These are phyloP conservation scores for Achroia grisella DNA, from an alignment of 1,140 invertebrate genomes.

Conservation along the genomic window DNA sequence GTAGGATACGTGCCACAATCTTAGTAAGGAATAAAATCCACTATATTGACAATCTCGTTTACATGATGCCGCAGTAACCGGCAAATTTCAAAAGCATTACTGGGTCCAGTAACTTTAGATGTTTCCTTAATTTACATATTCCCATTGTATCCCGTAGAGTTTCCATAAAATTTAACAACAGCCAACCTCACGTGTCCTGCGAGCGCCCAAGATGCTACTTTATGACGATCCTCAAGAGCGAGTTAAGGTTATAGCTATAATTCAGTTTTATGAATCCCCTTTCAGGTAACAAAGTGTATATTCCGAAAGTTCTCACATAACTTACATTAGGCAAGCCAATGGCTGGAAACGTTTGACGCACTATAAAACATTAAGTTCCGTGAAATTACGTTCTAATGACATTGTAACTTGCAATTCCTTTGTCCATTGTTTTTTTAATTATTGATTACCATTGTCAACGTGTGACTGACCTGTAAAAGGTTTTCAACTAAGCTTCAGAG, in stretches of 20 bases:
- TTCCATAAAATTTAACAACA: constrained; percentile 65
- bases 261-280: constrained; percentile 67
- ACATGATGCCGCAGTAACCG: constrained; percentile 19
- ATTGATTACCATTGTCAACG: background rate
- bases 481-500: background rate
- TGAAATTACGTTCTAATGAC: constrained; percentile 9
- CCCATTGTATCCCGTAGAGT: constrained; percentile 46
- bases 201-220: constrained; percentile 57
- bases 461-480: constrained; percentile 1
- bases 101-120: constrained; percentile 19
- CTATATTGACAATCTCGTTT: constrained; percentile 18
- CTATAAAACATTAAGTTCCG: constrained; percentile 3
- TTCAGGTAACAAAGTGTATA: constrained; percentile 63
- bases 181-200: constrained; percentile 47
- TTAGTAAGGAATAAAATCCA: constrained; percentile 18
- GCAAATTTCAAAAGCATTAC: constrained; percentile 29
- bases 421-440: constrained; percentile 10
- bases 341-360: constrained; percentile 4
- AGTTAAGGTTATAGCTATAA: constrained; percentile 66
- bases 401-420: constrained; percentile 11
- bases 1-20: constrained; percentile 17
- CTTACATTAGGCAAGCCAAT: constrained; percentile 33
- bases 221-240: constrained; percentile 56
- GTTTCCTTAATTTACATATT: constrained; percentile 52
- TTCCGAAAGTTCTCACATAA: constrained; percentile 54